These are phyloP conservation scores for Nerophis lumbriciformis DNA, from an alignment of 2,113 vertebrate genomes.

Conservation along the genomic window DNA sequence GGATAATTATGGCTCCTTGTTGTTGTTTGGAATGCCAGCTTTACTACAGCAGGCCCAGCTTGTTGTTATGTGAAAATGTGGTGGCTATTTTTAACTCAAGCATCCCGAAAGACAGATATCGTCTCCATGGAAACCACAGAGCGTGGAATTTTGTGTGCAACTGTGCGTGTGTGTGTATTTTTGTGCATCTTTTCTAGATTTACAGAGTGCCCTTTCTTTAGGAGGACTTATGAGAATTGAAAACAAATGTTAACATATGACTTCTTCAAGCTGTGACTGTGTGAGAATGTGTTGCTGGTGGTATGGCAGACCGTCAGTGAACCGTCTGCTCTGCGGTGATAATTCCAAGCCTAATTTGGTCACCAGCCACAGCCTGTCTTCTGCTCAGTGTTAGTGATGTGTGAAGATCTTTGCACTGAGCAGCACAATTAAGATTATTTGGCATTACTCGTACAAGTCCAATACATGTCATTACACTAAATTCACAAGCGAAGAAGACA, in stretches of 20 bases:
- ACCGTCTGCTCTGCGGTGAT: conserved; percentile 19
- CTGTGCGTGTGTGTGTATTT: neutral
- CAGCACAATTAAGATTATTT: too few relatives aligned
- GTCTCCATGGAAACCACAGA: conserved; percentile 67
- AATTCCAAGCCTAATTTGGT: conserved; percentile 37
- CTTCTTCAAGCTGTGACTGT: neutral
- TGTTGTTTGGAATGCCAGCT: too few relatives aligned
- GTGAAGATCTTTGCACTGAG: neutral
- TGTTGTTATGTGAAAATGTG: conserved; percentile 35
- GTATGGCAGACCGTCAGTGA: neutral
- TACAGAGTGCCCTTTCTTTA: neutral
- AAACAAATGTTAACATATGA: too few relatives aligned
- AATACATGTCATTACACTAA: too few relatives aligned
- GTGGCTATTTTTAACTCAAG: conserved; percentile 67
- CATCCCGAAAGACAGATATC: conserved; percentile 66
- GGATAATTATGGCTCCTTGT: too few relatives aligned
- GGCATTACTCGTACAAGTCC: too few relatives aligned
- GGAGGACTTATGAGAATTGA: too few relatives aligned
- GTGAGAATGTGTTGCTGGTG: neutral
- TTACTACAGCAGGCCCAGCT: too few relatives aligned
- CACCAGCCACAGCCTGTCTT: conserved; percentile 13
- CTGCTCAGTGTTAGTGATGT: neutral
- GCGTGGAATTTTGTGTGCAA: neutral
- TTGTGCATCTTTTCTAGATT: neutral
- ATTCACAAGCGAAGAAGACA: too few relatives aligned